A percentile compares a stretch with the other conserved stretches of the same genome.
phyloP scores from a whole-genome alignment of 2,888 invertebrate species.

The Steromphala cineraria region DNA sequence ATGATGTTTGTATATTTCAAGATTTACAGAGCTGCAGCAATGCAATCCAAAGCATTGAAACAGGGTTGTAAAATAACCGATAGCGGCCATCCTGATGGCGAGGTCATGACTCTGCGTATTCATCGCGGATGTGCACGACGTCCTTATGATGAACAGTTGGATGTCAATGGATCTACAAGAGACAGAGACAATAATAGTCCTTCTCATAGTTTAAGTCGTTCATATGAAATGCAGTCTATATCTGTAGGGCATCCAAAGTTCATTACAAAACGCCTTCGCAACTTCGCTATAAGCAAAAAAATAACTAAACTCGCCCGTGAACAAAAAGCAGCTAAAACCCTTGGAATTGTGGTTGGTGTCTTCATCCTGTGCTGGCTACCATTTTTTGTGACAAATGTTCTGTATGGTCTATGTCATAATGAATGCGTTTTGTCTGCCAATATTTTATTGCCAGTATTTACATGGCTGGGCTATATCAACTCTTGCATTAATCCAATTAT shows the following conservation, averaged over 20 bases:
- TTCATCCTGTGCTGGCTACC: slow-evolving; percentile 98
- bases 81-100: slow-evolving; percentile 78
- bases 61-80: slow-evolving; percentile 86
- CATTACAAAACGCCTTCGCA: slow-evolving; percentile 63
- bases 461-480: slow-evolving; percentile 75
- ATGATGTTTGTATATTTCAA: slow-evolving; percentile 99
- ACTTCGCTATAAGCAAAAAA: slow-evolving; percentile 94
- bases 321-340: slow-evolving; percentile 97
- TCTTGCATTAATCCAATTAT: slow-evolving; percentile 86
- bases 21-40: slow-evolving; percentile 94
- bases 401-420: slow-evolving; percentile 89
- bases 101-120: slow-evolving; percentile 87
- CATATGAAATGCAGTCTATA: background rate
- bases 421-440: slow-evolving; percentile 75
- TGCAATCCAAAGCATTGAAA: slow-evolving; percentile 92
- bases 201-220: slow-evolving; percentile 33
- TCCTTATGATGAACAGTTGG: slow-evolving; percentile 31
- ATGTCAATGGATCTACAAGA: slow-evolving; percentile 45
- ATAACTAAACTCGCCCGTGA: slow-evolving; percentile 97
- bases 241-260: slow-evolving; percentile 57
- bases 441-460: slow-evolving; percentile 71
- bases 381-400: slow-evolving; percentile 94
- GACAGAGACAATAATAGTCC: slow-evolving; percentile 63
- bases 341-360: slow-evolving; percentile 97
- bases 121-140: slow-evolving; percentile 87